Conservation (phyloP, 1,140 invertebrate species). For the Bombus waltoni region DNA sequence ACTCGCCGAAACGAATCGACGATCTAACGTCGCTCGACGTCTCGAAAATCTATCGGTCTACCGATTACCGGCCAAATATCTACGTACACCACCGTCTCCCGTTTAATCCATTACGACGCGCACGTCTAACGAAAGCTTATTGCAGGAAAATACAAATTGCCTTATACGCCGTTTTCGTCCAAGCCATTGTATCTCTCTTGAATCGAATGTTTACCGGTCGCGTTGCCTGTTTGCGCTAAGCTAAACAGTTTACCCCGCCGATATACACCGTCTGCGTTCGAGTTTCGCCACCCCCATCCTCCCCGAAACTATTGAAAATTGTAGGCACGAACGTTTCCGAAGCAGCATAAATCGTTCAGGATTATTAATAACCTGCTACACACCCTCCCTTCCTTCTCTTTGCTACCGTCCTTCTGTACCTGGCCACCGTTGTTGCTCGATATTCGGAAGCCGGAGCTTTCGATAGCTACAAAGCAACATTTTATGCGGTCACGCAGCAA, state of each 20-base stretch:
- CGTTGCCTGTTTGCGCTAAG: slow-evolving; percentile 12
- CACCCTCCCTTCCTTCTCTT: background rate
- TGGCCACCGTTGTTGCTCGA: background rate
- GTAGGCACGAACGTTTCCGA: slow-evolving; percentile 17
- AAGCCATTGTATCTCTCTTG: background rate
- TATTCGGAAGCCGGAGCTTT: slow-evolving; percentile 48
- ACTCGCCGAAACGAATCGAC: slow-evolving; percentile 6
- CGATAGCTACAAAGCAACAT: slow-evolving; percentile 61
- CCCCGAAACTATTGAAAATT: slow-evolving; percentile 46
- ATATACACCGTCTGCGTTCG: background rate
- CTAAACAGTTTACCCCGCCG: slow-evolving; percentile 14
- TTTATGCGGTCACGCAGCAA: slow-evolving; percentile 48
- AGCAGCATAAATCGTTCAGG: slow-evolving; percentile 51
- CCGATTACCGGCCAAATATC: too few relatives aligned
- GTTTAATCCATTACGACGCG: background rate
- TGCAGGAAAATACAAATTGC: background rate
- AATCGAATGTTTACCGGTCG: slow-evolving; percentile 1
- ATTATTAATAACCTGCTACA: slow-evolving; percentile 58
- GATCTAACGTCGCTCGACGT: too few relatives aligned
- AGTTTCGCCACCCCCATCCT: background rate
- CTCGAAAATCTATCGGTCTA: background rate
- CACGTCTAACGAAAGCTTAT: too few relatives aligned
- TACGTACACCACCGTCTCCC: too few relatives aligned
- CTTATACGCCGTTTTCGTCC: background rate
- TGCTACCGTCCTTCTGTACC: background rate